Evolutionary conservation across 2,888 invertebrate genomes (phyloP).

Genomic region (Pristionchus maxplancki): DNA sequence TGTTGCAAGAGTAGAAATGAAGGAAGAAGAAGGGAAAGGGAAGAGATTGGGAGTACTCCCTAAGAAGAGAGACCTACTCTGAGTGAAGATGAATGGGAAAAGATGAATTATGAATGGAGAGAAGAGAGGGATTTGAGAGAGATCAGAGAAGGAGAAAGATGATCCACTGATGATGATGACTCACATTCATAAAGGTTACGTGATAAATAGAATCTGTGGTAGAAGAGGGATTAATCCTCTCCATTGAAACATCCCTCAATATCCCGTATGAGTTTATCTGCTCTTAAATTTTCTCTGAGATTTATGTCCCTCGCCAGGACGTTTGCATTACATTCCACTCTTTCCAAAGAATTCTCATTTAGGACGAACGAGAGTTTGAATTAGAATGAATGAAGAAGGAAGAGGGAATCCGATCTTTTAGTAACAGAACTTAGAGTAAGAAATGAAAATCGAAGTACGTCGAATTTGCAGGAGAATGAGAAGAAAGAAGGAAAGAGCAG

Average conservation of each 20-base stretch:
- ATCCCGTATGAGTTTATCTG: neutral
- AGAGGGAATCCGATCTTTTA: neutral
- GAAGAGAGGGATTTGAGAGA: conserved; percentile 6
- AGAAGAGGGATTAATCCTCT: neutral
- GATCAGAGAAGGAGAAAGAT: neutral
- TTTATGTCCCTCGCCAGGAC: neutral
- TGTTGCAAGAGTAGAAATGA: too few species aligned
- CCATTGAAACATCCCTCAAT: neutral
- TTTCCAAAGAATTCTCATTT: neutral
- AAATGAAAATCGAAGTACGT: neutral
- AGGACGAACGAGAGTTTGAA: neutral
- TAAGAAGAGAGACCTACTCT: neutral
- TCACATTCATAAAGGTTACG: neutral
- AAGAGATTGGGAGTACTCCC: neutral
- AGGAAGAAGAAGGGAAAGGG: neutral
- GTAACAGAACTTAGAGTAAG: neutral
- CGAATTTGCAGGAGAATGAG: neutral
- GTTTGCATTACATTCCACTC: neutral
- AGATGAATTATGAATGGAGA: conserved; percentile 3
- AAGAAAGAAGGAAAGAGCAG: neutral
- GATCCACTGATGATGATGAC: neutral
- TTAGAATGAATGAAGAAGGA: neutral
- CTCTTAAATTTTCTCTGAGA: neutral
- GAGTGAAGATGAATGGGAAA: conserved; percentile 28
- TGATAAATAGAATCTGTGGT: neutral